Base-by-base conservation (phyloP, 2,888 invertebrate species). In the Nomada ferruginata region DNA sequence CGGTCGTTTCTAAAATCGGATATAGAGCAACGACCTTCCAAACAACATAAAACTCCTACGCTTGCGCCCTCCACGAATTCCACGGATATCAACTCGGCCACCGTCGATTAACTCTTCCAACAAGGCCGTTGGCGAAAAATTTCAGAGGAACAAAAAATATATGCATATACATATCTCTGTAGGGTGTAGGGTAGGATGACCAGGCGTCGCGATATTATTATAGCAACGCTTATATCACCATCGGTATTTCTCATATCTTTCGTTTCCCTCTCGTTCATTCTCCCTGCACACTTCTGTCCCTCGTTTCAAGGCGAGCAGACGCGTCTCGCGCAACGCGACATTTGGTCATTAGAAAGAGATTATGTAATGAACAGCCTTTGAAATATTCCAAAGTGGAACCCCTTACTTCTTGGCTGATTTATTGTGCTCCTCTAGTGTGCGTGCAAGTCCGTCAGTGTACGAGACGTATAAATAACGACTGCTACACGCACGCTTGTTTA, bases 11-110 rank as follows among this genome's bases (percentile, higher is more conserved):
- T 93, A 93, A 93, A 93, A 93, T 92, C 92, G 92, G 93, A 93
- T 93, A 87, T 93, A 89, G 93, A 92, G 93, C 93, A 93, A 93
- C 92, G 93, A 93, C 93, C 93, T 93, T 92, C 93, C 91, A 85
- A 90, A 92, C 92, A 92, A 92, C 93, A 92, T 88, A 87, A 90
- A 89, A 84, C 87, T 87, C 74, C 78, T 83, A 79, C 78, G 74
- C 80, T 64, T 80, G 82, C 82, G 77, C 82, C 72, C 65, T 74
- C 77, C 72, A 13, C 70, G 68, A 29, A 83, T 82, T 82, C 75
- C 82, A 55, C 60, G 75, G 79, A 59, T 75, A 83, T 79, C 68
- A 42, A 70, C 71, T 53, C 82, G 70, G 53, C 65, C 61, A 57
- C 64, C 57, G 72, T 65, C 82, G 83, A 82, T 82, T 70, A 65